Evolutionary conservation across 2,888 invertebrate genomes (phyloP).

Genomic region (Drosophila kanekoi): DNA sequence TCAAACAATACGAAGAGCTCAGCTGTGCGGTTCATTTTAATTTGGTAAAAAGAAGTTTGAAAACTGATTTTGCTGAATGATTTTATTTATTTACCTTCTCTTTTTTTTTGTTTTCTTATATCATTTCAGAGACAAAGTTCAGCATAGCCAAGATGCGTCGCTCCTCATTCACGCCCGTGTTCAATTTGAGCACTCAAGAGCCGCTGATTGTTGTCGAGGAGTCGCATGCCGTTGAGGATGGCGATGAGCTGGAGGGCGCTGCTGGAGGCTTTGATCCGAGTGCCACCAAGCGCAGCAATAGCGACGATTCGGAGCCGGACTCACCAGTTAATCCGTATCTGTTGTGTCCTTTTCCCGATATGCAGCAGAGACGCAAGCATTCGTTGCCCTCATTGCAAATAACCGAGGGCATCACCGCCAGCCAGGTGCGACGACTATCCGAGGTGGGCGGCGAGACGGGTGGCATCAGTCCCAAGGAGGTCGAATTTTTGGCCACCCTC

Average conservation of each 20-base stretch:
- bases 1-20: conserved; percentile 6
- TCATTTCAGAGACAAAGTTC: conserved; percentile 20
- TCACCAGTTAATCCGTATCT: conserved; percentile 93
- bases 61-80: conserved; percentile 15
- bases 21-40: conserved; percentile 55
- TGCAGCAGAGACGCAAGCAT: conserved; percentile 91
- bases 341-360: conserved; percentile 92
- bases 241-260: conserved; percentile 87
- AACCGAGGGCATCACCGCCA: conserved; percentile 93
- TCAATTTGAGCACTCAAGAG: conserved; percentile 88
- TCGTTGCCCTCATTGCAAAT: conserved; percentile 94
- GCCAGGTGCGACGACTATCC: conserved; percentile 93
- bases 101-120: conserved; percentile 4
- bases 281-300: conserved; percentile 84
- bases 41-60: conserved; percentile 22
- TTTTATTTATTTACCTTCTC: neutral
- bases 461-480: conserved; percentile 91
- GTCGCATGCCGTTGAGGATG: conserved; percentile 89
- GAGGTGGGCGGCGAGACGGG: conserved; percentile 91
- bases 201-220: conserved; percentile 94
- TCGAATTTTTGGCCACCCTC: conserved; percentile 93
- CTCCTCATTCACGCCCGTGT: conserved; percentile 88
- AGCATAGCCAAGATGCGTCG: conserved; percentile 87
- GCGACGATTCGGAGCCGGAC: conserved; percentile 89
- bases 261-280: conserved; percentile 88